Evolutionary conservation across 92 coral and sea anemone genomes (phyloP), one percentile per base, ranked within the genome.

Genomic region (Porites divaricata): DNA sequence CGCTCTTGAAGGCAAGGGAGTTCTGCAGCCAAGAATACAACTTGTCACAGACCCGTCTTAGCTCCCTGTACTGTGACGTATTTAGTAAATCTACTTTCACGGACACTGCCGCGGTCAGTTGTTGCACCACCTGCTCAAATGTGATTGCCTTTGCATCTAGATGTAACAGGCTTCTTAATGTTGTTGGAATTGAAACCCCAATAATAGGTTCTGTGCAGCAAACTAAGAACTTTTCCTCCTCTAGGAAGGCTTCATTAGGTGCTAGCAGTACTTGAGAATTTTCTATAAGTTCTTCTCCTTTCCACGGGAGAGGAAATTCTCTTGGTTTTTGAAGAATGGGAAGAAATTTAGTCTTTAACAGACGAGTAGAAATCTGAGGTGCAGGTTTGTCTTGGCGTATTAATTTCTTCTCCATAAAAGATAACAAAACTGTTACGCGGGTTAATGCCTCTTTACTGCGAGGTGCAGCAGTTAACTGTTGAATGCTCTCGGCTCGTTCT

Each of bases 401-500:
- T 6, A 84, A 75, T 79, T 88, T 91, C n/a, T 52, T 70, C 35
- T 52, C 58, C 63, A 91, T 85, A 61, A 91, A 85, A 12, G 16
- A 35, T 13, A 91, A 4, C 17, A 91, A 12, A 14, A 68, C 80
- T 48, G 56, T 81, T 13, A 75, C 75, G 17, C 95, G 79, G 35
- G 15, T 4, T 4, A 88, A 28, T n/a, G 95, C 83, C 13, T 53
- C 21, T 13, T 64, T 12, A 22, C 81, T 75, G 51, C 88, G 85
- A 50, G n/a, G n/a, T n/a, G 22, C 54, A 2, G 17, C 20, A 23
- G 62, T 68, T 67, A 88, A 58, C 15, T 2, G 48, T 25, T 78
- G 78, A 2, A 94, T 89, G n/a, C 94, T 89, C 66, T 63, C 79
- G 0, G 95, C 92, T 68, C 98, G 85, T 63, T 86, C 98, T 16